Evolutionary conservation across 2,797 vertebrate species (phyloP), one percentile per base, ranked within the genome.

Genomic region (Schizothorax lantsangensis): DNA sequence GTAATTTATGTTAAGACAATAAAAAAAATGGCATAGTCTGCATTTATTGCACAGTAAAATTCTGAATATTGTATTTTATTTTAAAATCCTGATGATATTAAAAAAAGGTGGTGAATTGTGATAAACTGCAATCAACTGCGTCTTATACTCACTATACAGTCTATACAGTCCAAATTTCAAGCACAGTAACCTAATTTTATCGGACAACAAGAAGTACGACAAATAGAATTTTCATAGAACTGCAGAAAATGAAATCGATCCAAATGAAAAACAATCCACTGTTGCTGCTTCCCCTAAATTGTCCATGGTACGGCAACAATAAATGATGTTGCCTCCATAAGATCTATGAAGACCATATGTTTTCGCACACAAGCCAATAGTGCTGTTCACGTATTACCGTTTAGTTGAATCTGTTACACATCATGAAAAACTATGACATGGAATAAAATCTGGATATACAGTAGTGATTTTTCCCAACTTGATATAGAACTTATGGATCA

Each of bases 331-430:
- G 30, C 47, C 47, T 38, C 23, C 33, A 43, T 57, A 73, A 68
- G 59, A 83, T 83, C 68, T 83, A 52, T 68, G 79, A 40, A 54
- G 81, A 43, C 66, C 66, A 83, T 83, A 72, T 83, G 66, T 81
- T 57, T 83, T 26, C 49, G 6, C 23, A 54, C 81, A 83, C 36
- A 73, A 54, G 68, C 33, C 81, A 72, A 38, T 36, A 38, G 33
- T 26, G 45, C 21, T 66, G 59, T 47, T 80, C 79, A 47, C 66
- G 49, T 38, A 36, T 78, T 54, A 36, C 36, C 12, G 23, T 59
- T 59, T n/a, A 17, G 23, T n/a, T 57, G 19, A 78, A 78, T 54
- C 49, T 77, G 30, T 78, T 23, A 8, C 75, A 23, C 38, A 33
- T 81, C 30, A 26, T 9, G 33, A 54, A 49, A 83, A 57, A 71